Evolutionary conservation across 1,140 invertebrate species (phyloP), one percentile per base, ranked within the genome.

Genomic region (Pantala flavescens): DNA sequence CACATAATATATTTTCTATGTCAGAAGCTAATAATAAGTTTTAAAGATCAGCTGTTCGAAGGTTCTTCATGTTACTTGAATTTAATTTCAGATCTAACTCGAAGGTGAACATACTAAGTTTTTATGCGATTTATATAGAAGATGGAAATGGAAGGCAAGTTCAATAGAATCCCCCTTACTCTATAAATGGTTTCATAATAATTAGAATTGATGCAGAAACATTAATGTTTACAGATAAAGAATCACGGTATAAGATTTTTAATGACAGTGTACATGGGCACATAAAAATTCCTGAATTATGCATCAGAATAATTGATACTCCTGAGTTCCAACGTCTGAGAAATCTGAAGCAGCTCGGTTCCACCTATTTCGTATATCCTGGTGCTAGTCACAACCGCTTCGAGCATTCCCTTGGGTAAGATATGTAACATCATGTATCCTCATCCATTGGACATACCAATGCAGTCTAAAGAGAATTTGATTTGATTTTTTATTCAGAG

Each of bases 381-480:
- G 82, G 84, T 21, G 87, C 87, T 1, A 78, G 81, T 43, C 84
- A 89, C 77, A 87, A 83, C 76, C 82, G 88, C 75, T 90, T 90
- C 82, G 87, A 88, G 78, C 89, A 90, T 79, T 84, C 81, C 55
- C 78, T 90, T 71, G 88, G 89, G 87, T 89, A 79, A 82, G 80
- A 79, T 71, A 70, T 73, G 76, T n/a, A n/a, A n/a, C n/a, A n/a
- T 77, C 14, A 10, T 75, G 23, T 72, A 42, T 36, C 71, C 74
- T 14, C 0, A 75, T 24, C 5, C 42, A 36, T 24, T 72, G 10
- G 24, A 7, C 73, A 73, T 36, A 36, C 9, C 28, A 36, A 5
- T 5, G 28, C 9, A 36, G 28, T 36, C 28, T 9, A 36, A 5
- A 36, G 9, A 5, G 9, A 5, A 9, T 2, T 36, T 5, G 2